phyloP scores from a whole-genome alignment of 2,888 invertebrate species.

The Eupeodes luniger region DNA sequence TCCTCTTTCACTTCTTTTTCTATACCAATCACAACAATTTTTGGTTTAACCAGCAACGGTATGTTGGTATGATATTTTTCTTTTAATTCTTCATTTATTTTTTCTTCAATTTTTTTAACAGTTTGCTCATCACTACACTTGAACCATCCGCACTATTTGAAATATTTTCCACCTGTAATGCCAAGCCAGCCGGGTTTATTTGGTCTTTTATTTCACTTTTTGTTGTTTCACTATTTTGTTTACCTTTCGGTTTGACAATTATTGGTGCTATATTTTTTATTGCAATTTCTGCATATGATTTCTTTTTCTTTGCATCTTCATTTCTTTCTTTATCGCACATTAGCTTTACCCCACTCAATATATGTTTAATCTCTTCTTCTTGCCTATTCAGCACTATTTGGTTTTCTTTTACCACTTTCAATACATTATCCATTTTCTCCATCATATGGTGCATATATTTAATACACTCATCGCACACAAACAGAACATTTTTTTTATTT shows the following conservation, averaged over 20 bases:
- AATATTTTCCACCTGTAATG: too few relatives aligned
- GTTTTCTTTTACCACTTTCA: slow-evolving; percentile 8
- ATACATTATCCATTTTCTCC: slow-evolving; percentile 2
- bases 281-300: slow-evolving; percentile 36
- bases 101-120: neutral
- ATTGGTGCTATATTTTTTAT: slow-evolving; percentile 21
- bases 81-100: slow-evolving; percentile 18
- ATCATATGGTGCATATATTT: neutral
- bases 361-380: neutral
- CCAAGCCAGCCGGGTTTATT: too few relatives aligned
- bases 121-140: too few relatives aligned
- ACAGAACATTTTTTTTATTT: neutral
- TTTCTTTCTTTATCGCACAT: neutral
- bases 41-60: neutral
- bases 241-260: slow-evolving; percentile 9
- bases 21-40: slow-evolving; percentile 18
- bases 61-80: neutral
- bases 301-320: slow-evolving; percentile 21
- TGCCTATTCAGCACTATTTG: neutral
- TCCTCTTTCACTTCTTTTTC: neutral
- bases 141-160: too few relatives aligned
- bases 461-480: too few relatives aligned
- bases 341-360: neutral
- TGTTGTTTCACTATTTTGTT: slow-evolving; percentile 13
- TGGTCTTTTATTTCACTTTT: too few relatives aligned